phyloP scores from a whole-genome alignment of 2,888 invertebrate genomes.

The Ashinkailepas kermadecensis region DNA sequence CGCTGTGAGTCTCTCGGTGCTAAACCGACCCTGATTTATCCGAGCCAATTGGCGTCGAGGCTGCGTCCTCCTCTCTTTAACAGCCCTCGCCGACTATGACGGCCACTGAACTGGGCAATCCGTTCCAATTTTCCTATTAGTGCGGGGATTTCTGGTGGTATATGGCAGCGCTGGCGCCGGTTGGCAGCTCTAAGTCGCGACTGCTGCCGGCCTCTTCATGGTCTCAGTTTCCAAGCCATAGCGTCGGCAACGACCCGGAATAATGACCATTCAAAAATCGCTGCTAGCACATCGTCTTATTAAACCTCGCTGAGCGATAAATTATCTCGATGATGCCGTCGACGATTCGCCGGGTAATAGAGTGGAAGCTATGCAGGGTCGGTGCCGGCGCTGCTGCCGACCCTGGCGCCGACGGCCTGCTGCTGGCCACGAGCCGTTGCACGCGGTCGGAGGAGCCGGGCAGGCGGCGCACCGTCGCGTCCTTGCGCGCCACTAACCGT shows the following conservation, averaged over 20 bases:
- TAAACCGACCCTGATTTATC: background rate
- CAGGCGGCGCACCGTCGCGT: no score
- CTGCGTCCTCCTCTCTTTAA: background rate
- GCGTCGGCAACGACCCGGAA: background rate
- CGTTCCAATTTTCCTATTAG: constrained; percentile 3
- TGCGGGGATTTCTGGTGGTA: background rate
- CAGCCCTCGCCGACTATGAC: background rate
- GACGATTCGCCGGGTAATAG: background rate
- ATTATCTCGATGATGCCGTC: constrained; percentile 16
- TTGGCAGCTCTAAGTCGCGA: background rate
- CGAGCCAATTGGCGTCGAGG: background rate
- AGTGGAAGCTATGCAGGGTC: background rate
- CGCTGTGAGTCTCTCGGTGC: background rate
- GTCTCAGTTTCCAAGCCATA: background rate
- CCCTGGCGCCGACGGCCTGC: no score
- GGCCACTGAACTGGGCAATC: background rate
- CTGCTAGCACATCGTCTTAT: constrained; percentile 17
- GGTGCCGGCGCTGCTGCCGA: background rate
- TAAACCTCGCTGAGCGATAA: constrained; percentile 18
- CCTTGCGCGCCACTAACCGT: no score
- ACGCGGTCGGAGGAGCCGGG: no score
- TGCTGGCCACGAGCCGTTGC: no score
- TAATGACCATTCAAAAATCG: constrained; percentile 21
- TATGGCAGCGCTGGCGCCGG: background rate
- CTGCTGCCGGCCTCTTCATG: background rate